These are phyloP conservation scores for Lycia hirtaria DNA, from an alignment of 2,888 invertebrate species.

Conservation along the genomic window DNA sequence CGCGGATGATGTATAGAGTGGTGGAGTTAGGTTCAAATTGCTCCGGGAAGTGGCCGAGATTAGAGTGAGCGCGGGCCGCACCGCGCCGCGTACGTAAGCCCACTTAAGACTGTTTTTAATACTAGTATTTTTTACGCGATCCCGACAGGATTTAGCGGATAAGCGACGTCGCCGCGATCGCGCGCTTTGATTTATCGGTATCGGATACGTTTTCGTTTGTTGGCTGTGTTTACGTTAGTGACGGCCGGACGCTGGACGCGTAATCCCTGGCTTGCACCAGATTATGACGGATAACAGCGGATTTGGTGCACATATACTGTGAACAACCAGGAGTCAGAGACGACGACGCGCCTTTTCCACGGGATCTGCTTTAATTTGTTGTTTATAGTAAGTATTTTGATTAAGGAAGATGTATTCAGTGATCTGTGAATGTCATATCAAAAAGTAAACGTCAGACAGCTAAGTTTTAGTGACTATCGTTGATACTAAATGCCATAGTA, in stretches of 20 bases:
- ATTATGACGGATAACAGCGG: conserved; percentile 82
- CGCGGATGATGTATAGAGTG: conserved; percentile 90
- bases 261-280: conserved; percentile 81
- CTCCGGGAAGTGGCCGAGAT: conserved; percentile 91
- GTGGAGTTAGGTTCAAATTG: conserved; percentile 91
- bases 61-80: conserved; percentile 88
- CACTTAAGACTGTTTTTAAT: conserved; percentile 90
- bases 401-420: conserved; percentile 1
- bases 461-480: too few relatives aligned
- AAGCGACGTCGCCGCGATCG: conserved; percentile 81
- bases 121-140: conserved; percentile 88
- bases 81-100: conserved; percentile 88
- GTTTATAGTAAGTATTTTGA: conserved; percentile 63
- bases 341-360: conserved; percentile 37
- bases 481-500: too few relatives aligned
- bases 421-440: too few relatives aligned
- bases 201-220: conserved; percentile 77
- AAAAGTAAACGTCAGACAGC: too few relatives aligned
- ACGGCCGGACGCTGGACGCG: conserved; percentile 73
- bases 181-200: conserved; percentile 85
- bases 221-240: conserved; percentile 84
- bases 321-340: conserved; percentile 63
- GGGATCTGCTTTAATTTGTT: conserved; percentile 38
- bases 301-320: conserved; percentile 74
- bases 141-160: conserved; percentile 85